These are phyloP conservation scores for Oscheius myriophilus DNA, from an alignment of 2,888 invertebrate species.

Conservation along the genomic window DNA sequence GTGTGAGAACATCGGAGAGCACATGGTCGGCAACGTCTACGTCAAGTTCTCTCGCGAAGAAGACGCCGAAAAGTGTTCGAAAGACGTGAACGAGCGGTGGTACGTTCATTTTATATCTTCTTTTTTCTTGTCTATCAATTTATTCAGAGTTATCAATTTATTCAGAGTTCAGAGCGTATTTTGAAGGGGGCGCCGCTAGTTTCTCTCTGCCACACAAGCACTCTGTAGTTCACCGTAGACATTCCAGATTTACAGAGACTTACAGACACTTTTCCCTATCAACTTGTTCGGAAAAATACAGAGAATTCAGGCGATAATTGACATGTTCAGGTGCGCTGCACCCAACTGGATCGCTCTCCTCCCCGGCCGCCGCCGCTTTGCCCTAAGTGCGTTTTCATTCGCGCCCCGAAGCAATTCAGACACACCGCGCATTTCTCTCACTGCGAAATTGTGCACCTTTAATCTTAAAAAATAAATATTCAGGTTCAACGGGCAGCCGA, in stretches of 20 bases:
- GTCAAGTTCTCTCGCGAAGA: constrained; percentile 93
- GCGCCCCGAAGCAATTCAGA: no score
- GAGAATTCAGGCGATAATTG: no score
- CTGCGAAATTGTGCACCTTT: no score
- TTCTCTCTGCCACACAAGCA: neutral
- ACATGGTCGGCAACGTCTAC: constrained; percentile 95
- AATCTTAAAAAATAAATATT: constrained; percentile 2
- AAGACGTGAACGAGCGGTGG: constrained; percentile 81
- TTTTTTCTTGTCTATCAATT: neutral
- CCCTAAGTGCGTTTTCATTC: neutral
- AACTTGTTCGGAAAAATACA: no score
- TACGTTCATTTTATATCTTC: constrained; percentile 26
- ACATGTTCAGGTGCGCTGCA: neutral
- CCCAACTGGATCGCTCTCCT: neutral
- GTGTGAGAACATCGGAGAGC: constrained; percentile 86
- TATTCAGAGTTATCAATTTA: neutral
- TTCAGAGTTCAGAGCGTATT: neutral
- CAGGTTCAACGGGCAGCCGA: constrained; percentile 88
- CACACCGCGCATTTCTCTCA: neutral
- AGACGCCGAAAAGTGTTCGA: constrained; percentile 96
- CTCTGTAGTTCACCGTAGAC: neutral
- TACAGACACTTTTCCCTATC: no score
- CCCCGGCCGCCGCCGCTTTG: neutral
- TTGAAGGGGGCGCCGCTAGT: neutral
- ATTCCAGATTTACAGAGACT: no score